Percentiles rank a stretch among this genome's conserved stretches.
These are phyloP conservation scores for Lepus timidus DNA, from an alignment of 2,113 vertebrate species.

Conservation along the genomic window DNA sequence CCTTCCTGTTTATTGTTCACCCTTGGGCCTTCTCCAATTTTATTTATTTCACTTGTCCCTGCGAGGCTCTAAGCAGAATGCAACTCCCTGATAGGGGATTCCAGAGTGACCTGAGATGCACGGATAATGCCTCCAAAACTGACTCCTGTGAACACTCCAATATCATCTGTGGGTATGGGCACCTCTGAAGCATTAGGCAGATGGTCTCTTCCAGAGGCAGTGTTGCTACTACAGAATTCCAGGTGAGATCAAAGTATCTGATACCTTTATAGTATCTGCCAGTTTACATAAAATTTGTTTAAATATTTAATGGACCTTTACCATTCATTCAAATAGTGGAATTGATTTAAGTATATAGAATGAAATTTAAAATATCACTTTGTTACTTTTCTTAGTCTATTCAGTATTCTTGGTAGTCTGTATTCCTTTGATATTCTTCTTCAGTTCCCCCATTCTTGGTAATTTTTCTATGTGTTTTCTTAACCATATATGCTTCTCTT, in stretches of 20 bases:
- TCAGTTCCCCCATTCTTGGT: neutral
- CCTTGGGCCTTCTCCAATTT: neutral
- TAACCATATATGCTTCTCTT: neutral
- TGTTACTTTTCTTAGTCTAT: neutral
- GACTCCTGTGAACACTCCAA: neutral
- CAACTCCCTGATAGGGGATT: neutral
- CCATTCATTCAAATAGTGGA: neutral
- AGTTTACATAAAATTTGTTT: neutral
- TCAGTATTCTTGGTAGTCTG: neutral
- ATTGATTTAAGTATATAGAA: neutral
- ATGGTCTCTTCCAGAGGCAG: neutral
- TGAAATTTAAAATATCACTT: neutral
- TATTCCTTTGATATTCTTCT: neutral
- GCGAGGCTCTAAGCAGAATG: neutral
- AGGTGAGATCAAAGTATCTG: neutral
- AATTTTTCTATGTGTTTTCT: neutral
- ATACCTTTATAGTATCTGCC: neutral
- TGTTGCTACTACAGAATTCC: neutral
- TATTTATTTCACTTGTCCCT: neutral
- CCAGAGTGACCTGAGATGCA: neutral
- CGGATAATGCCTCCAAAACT: neutral
- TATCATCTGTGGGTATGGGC: fast-evolving
- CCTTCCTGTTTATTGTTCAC: slow-evolving; percentile 33
- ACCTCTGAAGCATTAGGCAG: neutral
- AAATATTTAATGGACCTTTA: neutral